Base-by-base conservation (phyloP, 2,888 invertebrate species). In the Sycophila texana region DNA sequence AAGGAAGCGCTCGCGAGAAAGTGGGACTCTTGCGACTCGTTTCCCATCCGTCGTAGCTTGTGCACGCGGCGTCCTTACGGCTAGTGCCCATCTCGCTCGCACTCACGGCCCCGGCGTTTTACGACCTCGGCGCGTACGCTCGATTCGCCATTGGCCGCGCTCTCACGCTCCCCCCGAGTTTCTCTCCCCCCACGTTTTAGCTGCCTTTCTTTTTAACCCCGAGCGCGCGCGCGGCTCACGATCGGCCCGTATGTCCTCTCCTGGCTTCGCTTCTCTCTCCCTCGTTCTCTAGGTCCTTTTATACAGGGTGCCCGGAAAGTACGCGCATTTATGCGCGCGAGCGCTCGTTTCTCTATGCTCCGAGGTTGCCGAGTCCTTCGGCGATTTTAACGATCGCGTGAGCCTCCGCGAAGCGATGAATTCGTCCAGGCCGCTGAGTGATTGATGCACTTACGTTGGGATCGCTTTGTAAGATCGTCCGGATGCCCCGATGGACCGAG, bases 121-220 rank as follows among this genome's bases (percentile, higher is more conserved):
- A 73, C 58, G 60, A 67, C 60, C 60, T 53, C 72, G 39, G 22
- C 51, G 39, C 26, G 55, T 51, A 12, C 22, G 53, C 26, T 71
- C 61, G 65, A 73, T 61, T 76, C 58, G 61, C 75, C 61, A 72
- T 76, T 61, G 75, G 53, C 72, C 76, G 71, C 65, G 78, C 65
- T 80, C 77, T 82, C 83, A 80, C 83, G 81, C 83, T 81, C 78
- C 75, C 77, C 82, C 83, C 77, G 79, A 77, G 81, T 51, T 74
- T 72, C 76, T 49, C 71, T 60, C 18, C 20, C 65, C 14, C 22
- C 30, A 7, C 72, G 18, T 65, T 79, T 39, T 39, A 39, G 39
- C 39, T 61, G 49, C 63, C 63, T 72, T 77, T 71, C 77, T 79
- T 66, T 78, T 61, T 74, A 79, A 74, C 75, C 75, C 79, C 63